phyloP scores from a whole-genome alignment of 2,888 invertebrate genomes.

The Hipparchia sbordonii region DNA sequence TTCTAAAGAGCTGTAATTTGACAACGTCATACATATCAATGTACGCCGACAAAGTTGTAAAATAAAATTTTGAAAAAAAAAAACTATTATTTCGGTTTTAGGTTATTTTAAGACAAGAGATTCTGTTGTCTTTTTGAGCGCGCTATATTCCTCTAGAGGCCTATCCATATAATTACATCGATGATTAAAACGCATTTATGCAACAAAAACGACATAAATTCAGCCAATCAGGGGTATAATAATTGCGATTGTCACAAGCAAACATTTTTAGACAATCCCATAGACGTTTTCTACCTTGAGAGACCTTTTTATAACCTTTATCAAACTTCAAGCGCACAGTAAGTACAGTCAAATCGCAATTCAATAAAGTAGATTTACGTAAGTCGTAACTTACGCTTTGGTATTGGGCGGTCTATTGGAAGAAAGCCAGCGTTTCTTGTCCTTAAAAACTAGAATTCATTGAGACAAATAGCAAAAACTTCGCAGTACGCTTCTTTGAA shows the following conservation, averaged over 20 bases:
- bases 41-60: no score
- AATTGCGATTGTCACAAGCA: no score
- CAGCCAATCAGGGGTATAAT: no score
- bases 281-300: neutral
- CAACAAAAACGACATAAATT: neutral
- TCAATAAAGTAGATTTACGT: slow-evolving; percentile 16
- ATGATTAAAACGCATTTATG: no score
- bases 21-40: no score
- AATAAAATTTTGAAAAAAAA: no score
- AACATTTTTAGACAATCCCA: neutral
- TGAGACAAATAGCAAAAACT: slow-evolving; percentile 34
- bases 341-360: slow-evolving; percentile 2
- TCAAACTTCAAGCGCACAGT: neutral
- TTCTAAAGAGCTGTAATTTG: no score
- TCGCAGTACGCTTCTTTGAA: slow-evolving; percentile 2
- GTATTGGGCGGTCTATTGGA: slow-evolving; percentile 7
- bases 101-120: no score
- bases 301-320: neutral
- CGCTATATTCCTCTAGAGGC: no score
- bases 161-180: no score
- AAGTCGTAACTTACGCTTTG: slow-evolving; percentile 10
- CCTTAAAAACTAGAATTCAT: slow-evolving; percentile 34
- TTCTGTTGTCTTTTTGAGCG: no score
- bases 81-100: no score
- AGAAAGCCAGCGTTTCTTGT: slow-evolving; percentile 23